A percentile compares a stretch with the other conserved stretches of the same genome.
Evolutionary conservation across 2,888 invertebrate genomes (phyloP).

Genomic region (Eristalis pertinax): DNA sequence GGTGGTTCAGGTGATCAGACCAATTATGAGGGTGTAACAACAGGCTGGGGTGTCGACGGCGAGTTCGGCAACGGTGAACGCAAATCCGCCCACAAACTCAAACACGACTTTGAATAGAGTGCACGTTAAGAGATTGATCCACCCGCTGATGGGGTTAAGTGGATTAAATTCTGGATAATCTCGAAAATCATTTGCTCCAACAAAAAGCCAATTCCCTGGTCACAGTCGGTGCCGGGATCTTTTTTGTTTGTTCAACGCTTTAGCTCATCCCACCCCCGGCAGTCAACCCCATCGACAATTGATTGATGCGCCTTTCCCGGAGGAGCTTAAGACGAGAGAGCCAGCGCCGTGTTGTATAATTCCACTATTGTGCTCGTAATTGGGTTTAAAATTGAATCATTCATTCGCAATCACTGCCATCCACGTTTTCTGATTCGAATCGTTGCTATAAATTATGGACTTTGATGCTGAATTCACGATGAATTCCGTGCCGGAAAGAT

Average conservation of each 20-base stretch:
- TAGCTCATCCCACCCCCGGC: neutral
- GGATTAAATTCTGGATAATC: slow-evolving; percentile 41
- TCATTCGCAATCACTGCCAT: neutral
- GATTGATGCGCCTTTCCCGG: slow-evolving; percentile 10
- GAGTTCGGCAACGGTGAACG: neutral
- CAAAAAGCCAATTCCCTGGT: neutral
- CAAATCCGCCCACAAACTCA: neutral
- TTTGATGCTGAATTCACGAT: neutral
- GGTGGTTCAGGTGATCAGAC: neutral
- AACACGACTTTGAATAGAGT: neutral
- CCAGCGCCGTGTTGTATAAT: neutral
- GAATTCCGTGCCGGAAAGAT: neutral
- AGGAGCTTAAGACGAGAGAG: neutral
- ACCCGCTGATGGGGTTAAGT: slow-evolving; percentile 26
- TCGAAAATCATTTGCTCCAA: slow-evolving; percentile 21
- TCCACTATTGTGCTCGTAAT: slow-evolving; percentile 15
- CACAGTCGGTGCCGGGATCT: neutral
- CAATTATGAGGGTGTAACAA: slow-evolving; percentile 21
- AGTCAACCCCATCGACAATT: neutral
- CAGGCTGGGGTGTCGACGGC: neutral
- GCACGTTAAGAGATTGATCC: neutral
- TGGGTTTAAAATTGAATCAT: slow-evolving; percentile 10
- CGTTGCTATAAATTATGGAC: neutral
- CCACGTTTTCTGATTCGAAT: neutral
- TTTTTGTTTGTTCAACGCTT: neutral